phyloP scores from a whole-genome alignment of 2,888 invertebrate genomes.

The Lamellibrachia satsuma region DNA sequence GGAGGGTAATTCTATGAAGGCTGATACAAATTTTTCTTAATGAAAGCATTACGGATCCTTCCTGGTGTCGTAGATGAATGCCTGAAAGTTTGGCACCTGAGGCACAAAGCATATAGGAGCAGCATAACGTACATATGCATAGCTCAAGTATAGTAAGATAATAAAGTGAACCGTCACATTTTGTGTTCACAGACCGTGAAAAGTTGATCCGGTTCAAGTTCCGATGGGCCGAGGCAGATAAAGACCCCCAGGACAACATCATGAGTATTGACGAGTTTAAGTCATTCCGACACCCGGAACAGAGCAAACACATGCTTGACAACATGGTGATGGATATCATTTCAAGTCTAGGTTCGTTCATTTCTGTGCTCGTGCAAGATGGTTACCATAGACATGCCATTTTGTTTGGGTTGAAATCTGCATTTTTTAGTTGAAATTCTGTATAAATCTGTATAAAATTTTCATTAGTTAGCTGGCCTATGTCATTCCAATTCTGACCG shows the following conservation, averaged over 20 bases:
- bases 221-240: conserved; percentile 79
- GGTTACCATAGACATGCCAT: too few species aligned
- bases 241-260: conserved; percentile 77
- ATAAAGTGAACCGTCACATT: background rate
- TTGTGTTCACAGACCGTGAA: conserved; percentile 68
- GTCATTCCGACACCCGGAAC: conserved; percentile 46
- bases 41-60: too few species aligned
- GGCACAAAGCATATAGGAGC: too few species aligned
- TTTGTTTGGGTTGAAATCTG: background rate
- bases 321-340: background rate
- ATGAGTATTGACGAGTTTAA: conserved; percentile 81
- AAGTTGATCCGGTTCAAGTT: conserved; percentile 81
- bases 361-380: background rate
- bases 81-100: too few species aligned
- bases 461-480: too few species aligned
- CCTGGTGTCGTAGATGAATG: too few species aligned
- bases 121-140: too few species aligned
- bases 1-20: too few species aligned
- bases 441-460: background rate
- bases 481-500: too few species aligned
- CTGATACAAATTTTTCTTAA: too few species aligned
- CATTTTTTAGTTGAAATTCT: background rate
- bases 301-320: conserved; percentile 9
- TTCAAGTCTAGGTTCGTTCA: background rate
- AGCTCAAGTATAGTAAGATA: too few species aligned